A percentile compares a stretch with the other conserved stretches of the same genome.
Conservation (phyloP, 2,113 vertebrate genomes). For the Colistium nudipinnis region DNA sequence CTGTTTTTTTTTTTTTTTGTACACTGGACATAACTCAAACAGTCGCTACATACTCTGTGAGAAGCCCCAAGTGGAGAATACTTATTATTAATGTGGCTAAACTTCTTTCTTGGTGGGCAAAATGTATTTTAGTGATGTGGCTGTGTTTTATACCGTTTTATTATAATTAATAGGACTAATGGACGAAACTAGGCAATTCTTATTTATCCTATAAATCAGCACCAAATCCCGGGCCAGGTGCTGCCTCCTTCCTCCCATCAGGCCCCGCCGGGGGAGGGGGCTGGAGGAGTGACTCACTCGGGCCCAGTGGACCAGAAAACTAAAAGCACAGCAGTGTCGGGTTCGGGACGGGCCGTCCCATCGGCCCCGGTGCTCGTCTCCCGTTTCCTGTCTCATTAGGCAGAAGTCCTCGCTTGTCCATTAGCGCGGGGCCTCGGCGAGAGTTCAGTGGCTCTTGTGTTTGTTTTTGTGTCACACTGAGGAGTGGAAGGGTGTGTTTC, state of each 20-base stretch:
- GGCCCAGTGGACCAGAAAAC: constrained; percentile 67
- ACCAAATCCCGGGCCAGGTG: constrained; percentile 1
- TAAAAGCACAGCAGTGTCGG: constrained; percentile 65
- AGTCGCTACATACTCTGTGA: background rate
- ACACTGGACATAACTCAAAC: background rate
- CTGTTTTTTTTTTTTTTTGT: background rate
- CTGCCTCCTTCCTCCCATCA: constrained; percentile 4
- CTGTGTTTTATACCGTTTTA: background rate
- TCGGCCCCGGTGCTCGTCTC: constrained; percentile 29
- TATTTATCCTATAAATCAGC: background rate
- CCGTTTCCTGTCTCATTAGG: constrained; percentile 31
- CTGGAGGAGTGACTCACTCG: constrained; percentile 48
- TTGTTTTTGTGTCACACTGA: constrained; percentile 71
- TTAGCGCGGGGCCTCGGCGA: constrained; percentile 44
- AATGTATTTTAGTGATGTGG: background rate
- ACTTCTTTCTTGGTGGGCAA: background rate
- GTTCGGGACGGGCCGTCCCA: constrained; percentile 32
- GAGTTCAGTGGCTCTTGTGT: constrained; percentile 49
- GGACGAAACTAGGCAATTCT: constrained; percentile 1
- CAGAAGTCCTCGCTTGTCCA: constrained; percentile 60
- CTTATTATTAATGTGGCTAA: background rate
- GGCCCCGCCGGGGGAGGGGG: constrained; percentile 13
- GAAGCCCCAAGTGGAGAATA: background rate
- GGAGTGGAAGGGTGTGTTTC: constrained; percentile 72
- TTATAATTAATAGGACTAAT: background rate